Evolutionary conservation across 1,140 invertebrate genomes (phyloP), one percentile per base, ranked within the genome.

Genomic region (Caenorhabditis remanei): DNA sequence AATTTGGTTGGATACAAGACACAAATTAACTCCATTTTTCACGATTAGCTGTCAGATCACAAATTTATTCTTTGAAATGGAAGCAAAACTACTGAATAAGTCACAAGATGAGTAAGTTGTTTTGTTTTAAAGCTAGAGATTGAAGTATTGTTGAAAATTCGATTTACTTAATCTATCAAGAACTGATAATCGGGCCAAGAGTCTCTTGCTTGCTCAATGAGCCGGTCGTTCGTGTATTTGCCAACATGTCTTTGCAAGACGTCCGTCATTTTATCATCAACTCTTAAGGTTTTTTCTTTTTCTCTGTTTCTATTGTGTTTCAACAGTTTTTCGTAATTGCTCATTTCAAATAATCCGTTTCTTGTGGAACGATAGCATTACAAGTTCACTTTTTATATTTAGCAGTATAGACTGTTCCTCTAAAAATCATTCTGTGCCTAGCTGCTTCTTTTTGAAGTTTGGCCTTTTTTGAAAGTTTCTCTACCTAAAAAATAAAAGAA

Each of bases 181-280:
- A 79, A 79, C 71, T 79, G 71, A 79, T 79, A 79, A 24, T 21
- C 11, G n/a, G 67, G 46, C 9, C 32, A 53, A 50, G 46, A 43
- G 71, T 43, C n/a, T 79, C 46, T 79, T 79, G 71, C 71, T 79
- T 79, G 71, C 71, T 79, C 71, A 79, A 53, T 79, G 71, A 79
- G 71, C 71, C 46, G 46, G 71, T 79, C 71, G 71, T 79, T 79
- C 71, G 46, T 50, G 71, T 79, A 79, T 79, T 79, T 79, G 71
- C 71, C 71, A 79, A 79, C 71, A 79, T 79, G 71, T 79, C 71
- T 50, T 71, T 79, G 21, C 71, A 79, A 79, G 71, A 79, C 71
- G 71, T 50, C 71, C 46, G 71, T 79, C n/a, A 50, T 79, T 32
- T 50, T 50, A 79, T 79, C 43, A 48, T 24, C 32, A 79, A 50